A percentile compares a stretch with the other conserved stretches of the same genome.
Evolutionary conservation across 2,113 vertebrate genomes (phyloP).

Genomic region (Tyrannus savana): DNA sequence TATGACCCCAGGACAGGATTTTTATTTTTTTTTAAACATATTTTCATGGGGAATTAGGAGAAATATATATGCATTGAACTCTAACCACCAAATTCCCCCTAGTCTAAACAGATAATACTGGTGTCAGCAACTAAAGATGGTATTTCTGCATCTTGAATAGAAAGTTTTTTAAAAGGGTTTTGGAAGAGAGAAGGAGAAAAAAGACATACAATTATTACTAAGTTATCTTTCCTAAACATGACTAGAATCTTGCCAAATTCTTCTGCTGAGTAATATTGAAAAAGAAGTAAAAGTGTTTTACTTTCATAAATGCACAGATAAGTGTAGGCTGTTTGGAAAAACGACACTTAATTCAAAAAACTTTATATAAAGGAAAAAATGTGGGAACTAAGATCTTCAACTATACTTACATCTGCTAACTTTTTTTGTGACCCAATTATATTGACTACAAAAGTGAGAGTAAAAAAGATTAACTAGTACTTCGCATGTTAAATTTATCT

Average conservation of each 20-base stretch:
- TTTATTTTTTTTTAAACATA: neutral
- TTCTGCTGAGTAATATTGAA: neutral
- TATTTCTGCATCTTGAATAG: neutral
- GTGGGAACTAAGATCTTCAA: neutral
- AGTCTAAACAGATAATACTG: neutral
- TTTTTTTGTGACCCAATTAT: neutral
- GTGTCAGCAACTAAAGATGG: neutral
- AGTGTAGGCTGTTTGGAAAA: neutral
- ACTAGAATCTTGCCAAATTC: neutral
- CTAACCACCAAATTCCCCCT: neutral
- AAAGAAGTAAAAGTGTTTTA: neutral
- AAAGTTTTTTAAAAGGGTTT: neutral
- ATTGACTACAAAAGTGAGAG: neutral
- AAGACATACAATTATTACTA: neutral
- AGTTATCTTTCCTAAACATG: neutral
- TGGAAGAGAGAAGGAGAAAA: neutral
- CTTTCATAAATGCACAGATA: neutral
- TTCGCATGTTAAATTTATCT: neutral
- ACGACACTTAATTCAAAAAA: rapidly evolving
- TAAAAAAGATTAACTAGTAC: neutral
- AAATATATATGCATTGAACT: neutral
- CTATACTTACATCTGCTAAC: neutral
- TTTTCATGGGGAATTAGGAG: neutral
- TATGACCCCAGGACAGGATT: neutral
- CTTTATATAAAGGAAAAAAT: neutral